Base-by-base conservation (phyloP, 1,140 invertebrate species). In the Drosophila mayri region DNA sequence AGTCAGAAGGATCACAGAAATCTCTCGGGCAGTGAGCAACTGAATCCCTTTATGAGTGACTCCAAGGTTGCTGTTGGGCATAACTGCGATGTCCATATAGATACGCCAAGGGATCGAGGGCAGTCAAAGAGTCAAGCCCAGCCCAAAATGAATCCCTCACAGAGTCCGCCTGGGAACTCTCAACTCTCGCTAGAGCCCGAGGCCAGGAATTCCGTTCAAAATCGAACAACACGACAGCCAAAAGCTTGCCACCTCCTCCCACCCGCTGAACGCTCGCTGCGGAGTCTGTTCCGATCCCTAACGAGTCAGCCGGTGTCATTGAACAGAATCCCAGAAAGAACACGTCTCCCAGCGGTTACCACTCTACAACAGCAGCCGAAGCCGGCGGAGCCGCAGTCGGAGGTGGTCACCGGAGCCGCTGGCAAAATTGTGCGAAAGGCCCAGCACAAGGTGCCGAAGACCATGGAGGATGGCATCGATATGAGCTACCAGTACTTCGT, bases 401-500 rank as follows among this genome's bases (percentile, higher is more conserved):
- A 37, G 1, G 14, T 16, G 14, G 4, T 54, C 0, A 10, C 10
- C 12, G 2, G 2, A 28, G 11, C 44, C 3, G 22, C 20, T 1
- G 38, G 57, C 57, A 10, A 79, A 64, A 90, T 88, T 11, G 61
- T 81, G 1, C 54, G 58, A 1, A 72, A 60, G 28, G 32, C 46
- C 0, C 85, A 88, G 52, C 85, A 88, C 35, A 90, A 81, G 35
- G 61, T 88, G 30, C 85, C 86, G 0, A 46, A 47, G 2, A 88
- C 86, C 9, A 75, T 85, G 12, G 86, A 88, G 18, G 85, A 88
- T 20, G 85, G 85, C 57, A 79, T 88, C 37, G 85, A 88, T 18
- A 71, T 85, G 25, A 88, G 85, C 64, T 88, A 88, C 58, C 81
- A 88, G 40, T 66, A 79, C 35, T 90, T 88, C 50, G 86, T 88